phyloP scores from a whole-genome alignment of 2,888 invertebrate species.

The Cloeon dipterum region DNA sequence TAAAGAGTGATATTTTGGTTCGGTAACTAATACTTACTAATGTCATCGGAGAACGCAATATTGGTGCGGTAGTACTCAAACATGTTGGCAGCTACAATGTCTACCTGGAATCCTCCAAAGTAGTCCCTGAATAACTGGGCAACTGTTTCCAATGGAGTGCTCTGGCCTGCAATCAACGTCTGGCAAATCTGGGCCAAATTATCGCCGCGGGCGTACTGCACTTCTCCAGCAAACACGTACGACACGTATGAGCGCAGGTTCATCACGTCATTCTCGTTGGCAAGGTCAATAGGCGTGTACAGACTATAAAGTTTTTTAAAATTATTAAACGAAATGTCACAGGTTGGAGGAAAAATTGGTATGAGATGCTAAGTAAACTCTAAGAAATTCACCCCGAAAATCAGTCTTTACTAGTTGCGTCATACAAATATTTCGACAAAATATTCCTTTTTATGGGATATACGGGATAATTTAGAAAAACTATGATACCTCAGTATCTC shows the following conservation, averaged over 20 bases:
- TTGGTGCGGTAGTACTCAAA: conserved; percentile 1
- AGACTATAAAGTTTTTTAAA: background rate
- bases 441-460: too few species aligned
- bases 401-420: too few species aligned
- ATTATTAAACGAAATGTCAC: too few species aligned
- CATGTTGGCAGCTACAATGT: background rate
- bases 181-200: background rate
- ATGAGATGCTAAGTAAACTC: too few species aligned
- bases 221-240: background rate
- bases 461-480: too few species aligned
- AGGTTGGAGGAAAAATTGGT: too few species aligned
- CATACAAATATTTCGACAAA: too few species aligned
- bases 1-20: conserved; percentile 10
- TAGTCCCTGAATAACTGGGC: background rate
- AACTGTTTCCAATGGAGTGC: background rate
- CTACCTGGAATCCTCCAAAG: background rate
- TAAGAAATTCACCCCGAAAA: too few species aligned
- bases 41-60: background rate
- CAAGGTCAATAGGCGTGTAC: background rate
- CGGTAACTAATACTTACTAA: conserved; percentile 7
- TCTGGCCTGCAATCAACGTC: background rate
- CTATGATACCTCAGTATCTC: too few species aligned
- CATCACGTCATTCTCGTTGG: background rate
- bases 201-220: background rate
- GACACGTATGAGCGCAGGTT: background rate